A percentile compares a stretch with the other conserved stretches of the same genome.
Evolutionary conservation across 2,113 vertebrate genomes (phyloP).

Genomic region (Atractosteus spatula): DNA sequence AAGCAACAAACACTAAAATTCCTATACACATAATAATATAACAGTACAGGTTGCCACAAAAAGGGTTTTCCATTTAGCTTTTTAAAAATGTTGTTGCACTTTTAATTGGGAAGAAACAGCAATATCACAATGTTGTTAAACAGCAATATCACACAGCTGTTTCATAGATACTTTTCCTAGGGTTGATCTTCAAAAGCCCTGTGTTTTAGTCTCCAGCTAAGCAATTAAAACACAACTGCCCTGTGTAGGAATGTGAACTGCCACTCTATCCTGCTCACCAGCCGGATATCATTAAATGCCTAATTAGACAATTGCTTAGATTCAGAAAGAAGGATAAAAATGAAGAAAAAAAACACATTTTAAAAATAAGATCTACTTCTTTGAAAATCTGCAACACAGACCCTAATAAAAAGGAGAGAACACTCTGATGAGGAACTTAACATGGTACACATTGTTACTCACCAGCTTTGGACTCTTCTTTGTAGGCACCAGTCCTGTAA

Average conservation of each 20-base stretch:
- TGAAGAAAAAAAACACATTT: neutral
- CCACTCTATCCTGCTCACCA: neutral
- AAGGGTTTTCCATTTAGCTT: no score
- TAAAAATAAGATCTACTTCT: constrained; percentile 10
- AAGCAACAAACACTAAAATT: neutral
- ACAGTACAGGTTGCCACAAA: no score
- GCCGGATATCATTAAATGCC: neutral
- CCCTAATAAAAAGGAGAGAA: constrained; percentile 6
- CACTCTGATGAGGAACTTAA: neutral
- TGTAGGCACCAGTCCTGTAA: constrained; percentile 89
- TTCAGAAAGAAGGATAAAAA: no score
- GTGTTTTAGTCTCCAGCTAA: no score
- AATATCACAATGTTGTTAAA: no score
- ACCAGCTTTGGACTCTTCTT: constrained; percentile 99
- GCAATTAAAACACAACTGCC: neutral
- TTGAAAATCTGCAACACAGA: constrained; percentile 38
- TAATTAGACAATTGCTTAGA: neutral
- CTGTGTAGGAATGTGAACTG: neutral
- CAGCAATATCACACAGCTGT: no score
- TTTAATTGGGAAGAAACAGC: no score
- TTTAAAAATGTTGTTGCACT: no score
- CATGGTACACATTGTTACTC: constrained; percentile 63
- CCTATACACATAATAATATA: neutral
- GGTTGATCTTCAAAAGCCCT: no score
- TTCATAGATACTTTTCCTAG: no score